Evolutionary conservation across 2,888 invertebrate species (phyloP), one percentile per base, ranked within the genome.

Genomic region (Drosophila longiperda): DNA sequence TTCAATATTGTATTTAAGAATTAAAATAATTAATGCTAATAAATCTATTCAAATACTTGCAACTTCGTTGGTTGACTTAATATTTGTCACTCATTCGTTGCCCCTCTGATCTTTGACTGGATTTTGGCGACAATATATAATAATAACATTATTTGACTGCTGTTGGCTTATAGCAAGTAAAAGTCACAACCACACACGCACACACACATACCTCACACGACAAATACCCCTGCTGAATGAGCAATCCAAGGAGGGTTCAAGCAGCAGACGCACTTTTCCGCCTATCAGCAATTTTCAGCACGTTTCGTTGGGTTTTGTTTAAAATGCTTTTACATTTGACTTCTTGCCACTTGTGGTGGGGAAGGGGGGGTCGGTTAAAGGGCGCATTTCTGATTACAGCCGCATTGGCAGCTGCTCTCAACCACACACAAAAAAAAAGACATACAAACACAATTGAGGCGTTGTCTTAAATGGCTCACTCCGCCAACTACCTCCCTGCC

Each of bases 241-340:
- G 11, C 33, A 66, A 40, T 40, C 23, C 15, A 26, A 32, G 29
- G 36, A 20, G 32, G 50, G 45, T 23, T 29, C 32, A 60, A 69
- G 57, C 66, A 69, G 40, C 64, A 70, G 52, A 59, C 80, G 73
- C 82, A 80, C 77, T 87, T 83, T 80, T 67, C 66, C 72, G 58
- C 55, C 57, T 78, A 88, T 88, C 82, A 78, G 60, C 62, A 73
- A 86, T 86, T 88, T 89, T 77, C 67, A 38, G 89, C 85, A 89
- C 87, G 87, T 87, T 78, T 83, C 81, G 80, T 59, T 87, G 87
- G 78, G 83, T 87, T 89, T 85, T 82, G 83, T 81, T 83, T 85
- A 87, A 85, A 83, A 87, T 79, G 65, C 42, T 75, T 78, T 72
- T 75, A 75, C 75, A 78, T 75, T 75, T 78, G 79, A 73, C 73